A percentile compares a stretch with the other conserved stretches of the same genome.
phyloP scores from a whole-genome alignment of 2,797 vertebrate genomes.

The Mormyrops attenuatus region DNA sequence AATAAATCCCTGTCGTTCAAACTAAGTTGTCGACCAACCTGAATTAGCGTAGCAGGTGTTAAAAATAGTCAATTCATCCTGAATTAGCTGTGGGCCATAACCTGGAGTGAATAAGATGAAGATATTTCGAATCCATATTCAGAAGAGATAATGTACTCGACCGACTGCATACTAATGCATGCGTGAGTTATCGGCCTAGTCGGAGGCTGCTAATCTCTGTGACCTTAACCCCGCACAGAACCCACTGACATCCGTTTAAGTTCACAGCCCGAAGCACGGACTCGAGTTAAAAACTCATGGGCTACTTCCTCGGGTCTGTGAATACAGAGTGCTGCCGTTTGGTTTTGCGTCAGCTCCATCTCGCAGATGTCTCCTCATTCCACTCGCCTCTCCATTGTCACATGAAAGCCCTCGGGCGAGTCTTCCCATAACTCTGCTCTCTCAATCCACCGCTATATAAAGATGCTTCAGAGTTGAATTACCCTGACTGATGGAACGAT shows the following conservation, averaged over 20 bases:
- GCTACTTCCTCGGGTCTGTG: background rate
- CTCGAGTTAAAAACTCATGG: background rate
- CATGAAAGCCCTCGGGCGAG: background rate
- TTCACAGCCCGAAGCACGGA: background rate
- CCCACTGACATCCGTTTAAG: background rate
- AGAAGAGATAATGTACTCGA: background rate
- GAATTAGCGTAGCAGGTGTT: background rate
- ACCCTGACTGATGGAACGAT: background rate
- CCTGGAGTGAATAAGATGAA: background rate
- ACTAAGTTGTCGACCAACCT: background rate
- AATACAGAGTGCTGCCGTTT: background rate
- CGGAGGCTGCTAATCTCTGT: background rate
- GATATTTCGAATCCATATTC: background rate
- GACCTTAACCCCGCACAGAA: background rate
- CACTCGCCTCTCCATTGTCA: background rate
- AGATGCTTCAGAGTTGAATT: background rate
- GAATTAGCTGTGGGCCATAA: background rate
- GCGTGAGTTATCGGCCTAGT: background rate
- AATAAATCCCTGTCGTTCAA: background rate
- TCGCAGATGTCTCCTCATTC: background rate
- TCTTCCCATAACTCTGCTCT: background rate
- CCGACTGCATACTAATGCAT: background rate
- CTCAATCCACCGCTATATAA: background rate
- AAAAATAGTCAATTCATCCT: background rate
- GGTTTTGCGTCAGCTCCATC: background rate